Percentiles rank a stretch among this genome's conserved stretches.
Evolutionary conservation across 2,113 vertebrate species (phyloP).

Genomic region (Lutjanus erythropterus): DNA sequence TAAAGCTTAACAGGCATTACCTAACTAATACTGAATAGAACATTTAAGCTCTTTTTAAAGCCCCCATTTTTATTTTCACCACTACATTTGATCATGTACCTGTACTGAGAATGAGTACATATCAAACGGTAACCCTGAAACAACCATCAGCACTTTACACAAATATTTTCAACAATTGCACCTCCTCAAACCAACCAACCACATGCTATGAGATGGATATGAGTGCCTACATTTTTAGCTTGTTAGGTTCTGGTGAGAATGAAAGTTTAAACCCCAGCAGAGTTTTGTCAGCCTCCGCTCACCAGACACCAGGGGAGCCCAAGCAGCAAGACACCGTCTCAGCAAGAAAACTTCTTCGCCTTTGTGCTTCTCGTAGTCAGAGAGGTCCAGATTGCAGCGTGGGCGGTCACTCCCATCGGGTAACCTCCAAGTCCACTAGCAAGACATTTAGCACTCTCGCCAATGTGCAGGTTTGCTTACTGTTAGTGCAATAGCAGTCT

Average conservation of each 20-base stretch:
- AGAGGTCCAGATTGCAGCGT: background rate
- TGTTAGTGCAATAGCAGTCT: background rate
- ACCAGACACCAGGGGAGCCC: background rate
- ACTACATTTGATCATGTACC: background rate
- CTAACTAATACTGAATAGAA: too few species aligned
- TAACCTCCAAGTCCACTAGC: background rate
- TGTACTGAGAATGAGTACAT: background rate
- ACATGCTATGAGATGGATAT: background rate
- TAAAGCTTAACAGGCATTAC: too few species aligned
- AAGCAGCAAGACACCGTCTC: background rate
- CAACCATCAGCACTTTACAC: background rate
- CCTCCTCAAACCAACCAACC: background rate
- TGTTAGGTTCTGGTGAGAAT: background rate
- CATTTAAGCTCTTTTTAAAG: background rate
- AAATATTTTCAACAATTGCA: background rate
- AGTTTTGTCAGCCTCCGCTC: background rate
- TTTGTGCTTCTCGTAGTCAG: slow-evolving; percentile 6
- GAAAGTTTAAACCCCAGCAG: slow-evolving; percentile 3
- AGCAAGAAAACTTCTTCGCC: background rate
- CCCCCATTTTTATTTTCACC: background rate
- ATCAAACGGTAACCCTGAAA: background rate
- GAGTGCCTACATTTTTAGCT: slow-evolving; percentile 5
- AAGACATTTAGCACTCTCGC: slow-evolving; percentile 24
- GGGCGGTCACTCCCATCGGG: background rate
- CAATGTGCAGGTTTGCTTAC: background rate